Percentiles rank a stretch among this genome's conserved stretches.
phyloP scores from a whole-genome alignment of 2,797 vertebrate genomes.

The Arrhamphus sclerolepis region DNA sequence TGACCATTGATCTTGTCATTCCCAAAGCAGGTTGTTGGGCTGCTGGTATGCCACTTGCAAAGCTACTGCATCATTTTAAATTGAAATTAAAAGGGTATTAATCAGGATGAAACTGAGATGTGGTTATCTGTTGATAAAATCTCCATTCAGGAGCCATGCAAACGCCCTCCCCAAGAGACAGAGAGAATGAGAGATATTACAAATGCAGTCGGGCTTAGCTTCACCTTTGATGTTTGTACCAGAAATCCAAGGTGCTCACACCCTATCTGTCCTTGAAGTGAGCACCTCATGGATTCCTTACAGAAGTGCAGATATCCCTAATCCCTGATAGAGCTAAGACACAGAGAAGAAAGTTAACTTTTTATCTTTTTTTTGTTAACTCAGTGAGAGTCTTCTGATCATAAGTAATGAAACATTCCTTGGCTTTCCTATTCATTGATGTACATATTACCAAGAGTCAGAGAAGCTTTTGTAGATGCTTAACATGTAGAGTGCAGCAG shows the following conservation, averaged over 20 bases:
- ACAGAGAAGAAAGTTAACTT: slow-evolving; percentile 44
- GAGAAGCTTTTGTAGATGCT: no score
- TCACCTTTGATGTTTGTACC: slow-evolving; percentile 76
- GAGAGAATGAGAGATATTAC: slow-evolving; percentile 50
- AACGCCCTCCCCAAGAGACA: slow-evolving; percentile 41
- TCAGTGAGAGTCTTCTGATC: slow-evolving; percentile 45
- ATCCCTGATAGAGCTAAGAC: slow-evolving; percentile 53
- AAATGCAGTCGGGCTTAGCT: slow-evolving; percentile 66
- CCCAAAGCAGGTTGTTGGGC: slow-evolving; percentile 23
- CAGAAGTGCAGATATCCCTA: slow-evolving; percentile 61
- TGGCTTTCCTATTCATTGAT: slow-evolving; percentile 37
- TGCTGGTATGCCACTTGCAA: slow-evolving; percentile 23
- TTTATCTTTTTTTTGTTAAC: slow-evolving; percentile 29
- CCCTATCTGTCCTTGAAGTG: slow-evolving; percentile 73
- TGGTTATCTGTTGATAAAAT: slow-evolving; percentile 51
- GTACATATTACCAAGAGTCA: slow-evolving; percentile 33
- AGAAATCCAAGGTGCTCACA: slow-evolving; percentile 70
- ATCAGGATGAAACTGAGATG: slow-evolving; percentile 36
- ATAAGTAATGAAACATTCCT: slow-evolving; percentile 52
- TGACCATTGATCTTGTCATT: slow-evolving; percentile 33
- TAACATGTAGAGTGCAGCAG: no score
- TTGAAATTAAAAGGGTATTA: slow-evolving; percentile 48
- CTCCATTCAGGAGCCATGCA: slow-evolving; percentile 52
- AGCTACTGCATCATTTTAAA: slow-evolving; percentile 46
- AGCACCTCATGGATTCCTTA: slow-evolving; percentile 56